These are phyloP conservation scores for Elymnias hypermnestra DNA, from an alignment of 1,140 invertebrate species.

Conservation along the genomic window DNA sequence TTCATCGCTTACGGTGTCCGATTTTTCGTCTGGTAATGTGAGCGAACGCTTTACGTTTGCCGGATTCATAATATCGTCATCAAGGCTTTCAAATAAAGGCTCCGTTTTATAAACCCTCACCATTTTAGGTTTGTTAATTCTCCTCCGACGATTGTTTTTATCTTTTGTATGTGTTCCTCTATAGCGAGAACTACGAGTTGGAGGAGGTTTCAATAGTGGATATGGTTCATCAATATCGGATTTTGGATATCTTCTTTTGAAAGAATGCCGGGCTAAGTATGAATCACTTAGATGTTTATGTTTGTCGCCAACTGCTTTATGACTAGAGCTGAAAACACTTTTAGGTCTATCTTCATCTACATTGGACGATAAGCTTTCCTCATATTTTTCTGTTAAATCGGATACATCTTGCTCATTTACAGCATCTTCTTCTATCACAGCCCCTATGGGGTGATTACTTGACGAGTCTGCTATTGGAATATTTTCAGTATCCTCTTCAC, in stretches of 20 bases:
- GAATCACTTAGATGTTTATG: constrained; percentile 48
- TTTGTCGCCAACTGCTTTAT: constrained; percentile 33
- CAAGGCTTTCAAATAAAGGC: constrained; percentile 46
- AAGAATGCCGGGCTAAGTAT: constrained; percentile 36
- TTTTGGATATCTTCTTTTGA: constrained; percentile 59
- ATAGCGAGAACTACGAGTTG: constrained; percentile 32
- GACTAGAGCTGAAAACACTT: constrained; percentile 24
- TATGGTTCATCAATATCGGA: constrained; percentile 53
- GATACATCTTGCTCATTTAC: constrained; percentile 35
- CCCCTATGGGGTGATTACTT: constrained; percentile 65
- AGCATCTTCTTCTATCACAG: constrained; percentile 61
- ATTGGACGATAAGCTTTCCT: constrained; percentile 32
- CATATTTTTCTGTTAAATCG: constrained; percentile 35
- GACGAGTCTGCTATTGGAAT: constrained; percentile 62
- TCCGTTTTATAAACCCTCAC: constrained; percentile 50
- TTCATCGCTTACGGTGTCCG: constrained; percentile 31
- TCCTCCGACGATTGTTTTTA: constrained; percentile 42
- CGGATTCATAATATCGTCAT: constrained; percentile 6
- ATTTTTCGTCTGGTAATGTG: constrained; percentile 40
- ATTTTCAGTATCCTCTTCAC: constrained; percentile 66
- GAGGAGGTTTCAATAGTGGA: constrained; percentile 65
- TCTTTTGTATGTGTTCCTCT: constrained; percentile 41
- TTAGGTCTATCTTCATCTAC: constrained; percentile 42
- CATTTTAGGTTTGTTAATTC: constrained; percentile 45
- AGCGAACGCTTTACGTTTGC: constrained; percentile 11